Base-by-base conservation (phyloP, 1,140 invertebrate genomes). In the Drosophila ambigua region DNA sequence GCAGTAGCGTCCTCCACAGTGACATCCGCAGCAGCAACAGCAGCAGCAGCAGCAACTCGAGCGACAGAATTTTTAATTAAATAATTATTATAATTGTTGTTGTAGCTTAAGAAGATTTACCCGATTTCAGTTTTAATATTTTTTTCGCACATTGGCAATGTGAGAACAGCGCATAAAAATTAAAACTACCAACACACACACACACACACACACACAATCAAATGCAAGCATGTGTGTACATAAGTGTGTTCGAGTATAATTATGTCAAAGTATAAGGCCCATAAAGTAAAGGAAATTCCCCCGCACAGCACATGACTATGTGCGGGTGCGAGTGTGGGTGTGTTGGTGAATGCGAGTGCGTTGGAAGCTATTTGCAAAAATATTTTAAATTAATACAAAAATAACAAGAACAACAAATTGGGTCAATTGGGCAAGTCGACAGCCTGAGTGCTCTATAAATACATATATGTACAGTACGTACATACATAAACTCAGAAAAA, bases 41-140 rank as follows among this genome's bases (percentile, higher is more conserved):
- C 28, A 57, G 61, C 44, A 43, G 1, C 44, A 55, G 61, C 44
- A 43, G 1, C 44, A 55, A 57, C 64, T 69, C 64, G 45, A 66
- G 71, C 72, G 72, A 66, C 71, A 75, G 71, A 50, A 72, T 84
- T 84, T 84, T 84, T 84, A 84, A 84, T 84, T 79, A 84, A 84
- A 85, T 84, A 85, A 84, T 84, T 83, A 83, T 83, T 73, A 69
- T 85, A 84, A 84, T 85, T 84, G 81, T 83, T 84, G 76, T 68
- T 80, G 80, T 72, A 66, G 81, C 65, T 80, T 72, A 85, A 84
- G 67, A 85, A 80, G 81, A 80, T 85, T 84, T 39, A 11, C 35
- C 35, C 11, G 35, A 39, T 39, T 85, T 72, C 60, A 62, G 68
- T 73, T 84, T 59, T 51, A 65, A 64, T 72, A 64, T 81, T 45